These are phyloP conservation scores for Micropterix aruncella DNA, from an alignment of 2,888 invertebrate species.

Conservation along the genomic window DNA sequence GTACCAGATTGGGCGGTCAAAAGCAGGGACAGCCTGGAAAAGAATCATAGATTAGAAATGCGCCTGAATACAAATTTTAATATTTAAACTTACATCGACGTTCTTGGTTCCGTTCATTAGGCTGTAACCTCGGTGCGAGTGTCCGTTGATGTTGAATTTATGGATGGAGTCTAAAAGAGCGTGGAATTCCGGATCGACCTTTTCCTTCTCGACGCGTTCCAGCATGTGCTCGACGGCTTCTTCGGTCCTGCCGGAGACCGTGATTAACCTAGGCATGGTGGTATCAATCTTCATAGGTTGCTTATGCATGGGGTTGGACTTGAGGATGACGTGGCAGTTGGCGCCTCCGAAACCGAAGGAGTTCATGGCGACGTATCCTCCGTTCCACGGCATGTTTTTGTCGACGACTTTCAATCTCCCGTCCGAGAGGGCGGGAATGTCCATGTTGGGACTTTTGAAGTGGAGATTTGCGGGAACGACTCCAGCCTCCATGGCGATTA, in stretches of 20 bases:
- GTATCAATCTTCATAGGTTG: slow-evolving; percentile 34
- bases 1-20: slow-evolving; percentile 80
- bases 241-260: slow-evolving; percentile 77
- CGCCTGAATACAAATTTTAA: neutral
- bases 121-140: slow-evolving; percentile 69
- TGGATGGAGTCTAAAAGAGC: slow-evolving; percentile 66
- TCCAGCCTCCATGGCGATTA: slow-evolving; percentile 87
- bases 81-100: slow-evolving; percentile 23
- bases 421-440: slow-evolving; percentile 82
- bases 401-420: slow-evolving; percentile 84
- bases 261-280: slow-evolving; percentile 49
- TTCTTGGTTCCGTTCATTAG: slow-evolving; percentile 50
- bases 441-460: slow-evolving; percentile 71
- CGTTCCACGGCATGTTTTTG: slow-evolving; percentile 70
- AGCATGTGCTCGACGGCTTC: slow-evolving; percentile 57
- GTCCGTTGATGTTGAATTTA: slow-evolving; percentile 53
- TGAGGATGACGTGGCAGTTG: slow-evolving; percentile 81
- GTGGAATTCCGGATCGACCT: slow-evolving; percentile 58
- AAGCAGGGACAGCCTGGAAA: slow-evolving; percentile 27
- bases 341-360: slow-evolving; percentile 98
- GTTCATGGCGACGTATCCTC: slow-evolving; percentile 87
- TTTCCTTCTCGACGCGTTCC: slow-evolving; percentile 41
- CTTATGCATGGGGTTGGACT: slow-evolving; percentile 62
- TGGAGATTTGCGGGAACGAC: slow-evolving; percentile 87
- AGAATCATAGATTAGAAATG: slow-evolving; percentile 10